These are phyloP conservation scores for Pseudomyrmex sp. DNA, from an alignment of 1,140 invertebrate species.

Conservation along the genomic window DNA sequence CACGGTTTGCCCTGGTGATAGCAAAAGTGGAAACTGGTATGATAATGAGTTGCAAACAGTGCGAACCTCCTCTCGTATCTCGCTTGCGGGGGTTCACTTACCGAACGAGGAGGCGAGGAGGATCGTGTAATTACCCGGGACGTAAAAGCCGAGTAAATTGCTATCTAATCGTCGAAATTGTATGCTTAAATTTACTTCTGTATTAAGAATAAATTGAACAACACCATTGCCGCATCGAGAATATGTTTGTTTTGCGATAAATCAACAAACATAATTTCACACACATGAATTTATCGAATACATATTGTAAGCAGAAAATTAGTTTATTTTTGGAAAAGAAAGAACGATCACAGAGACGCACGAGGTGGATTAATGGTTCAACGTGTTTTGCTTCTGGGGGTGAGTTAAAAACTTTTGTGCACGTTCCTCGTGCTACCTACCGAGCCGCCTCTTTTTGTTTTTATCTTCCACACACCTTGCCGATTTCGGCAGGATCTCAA, in stretches of 20 bases:
- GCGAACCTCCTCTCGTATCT: conserved; percentile 33
- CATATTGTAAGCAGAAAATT: background rate
- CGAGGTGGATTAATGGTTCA: too few relatives aligned
- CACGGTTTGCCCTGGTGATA: conserved; percentile 36
- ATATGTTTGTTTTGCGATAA: background rate
- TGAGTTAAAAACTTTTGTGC: conserved; percentile 9
- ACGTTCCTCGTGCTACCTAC: conserved; percentile 19
- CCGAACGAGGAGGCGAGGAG: conserved; percentile 1
- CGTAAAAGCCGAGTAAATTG: conserved; percentile 31
- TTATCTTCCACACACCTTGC: conserved; percentile 10
- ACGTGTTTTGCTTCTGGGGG: background rate
- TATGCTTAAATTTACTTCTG: conserved; percentile 19
- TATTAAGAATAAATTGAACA: background rate
- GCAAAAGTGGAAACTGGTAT: conserved; percentile 59
- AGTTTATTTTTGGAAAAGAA: too few relatives aligned
- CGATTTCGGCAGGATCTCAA: conserved; percentile 37
- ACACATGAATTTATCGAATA: background rate
- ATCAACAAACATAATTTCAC: background rate
- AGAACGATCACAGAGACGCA: too few relatives aligned
- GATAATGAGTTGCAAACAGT: conserved; percentile 58
- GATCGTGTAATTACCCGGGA: conserved; percentile 23
- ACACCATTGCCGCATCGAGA: background rate
- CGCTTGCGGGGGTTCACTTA: conserved; percentile 17
- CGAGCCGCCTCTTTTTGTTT: too few relatives aligned
- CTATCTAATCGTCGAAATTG: conserved; percentile 19